Evolutionary conservation across 2,797 vertebrate species (phyloP), one percentile per base, ranked within the genome.

Genomic region (Ceryle rudis): DNA sequence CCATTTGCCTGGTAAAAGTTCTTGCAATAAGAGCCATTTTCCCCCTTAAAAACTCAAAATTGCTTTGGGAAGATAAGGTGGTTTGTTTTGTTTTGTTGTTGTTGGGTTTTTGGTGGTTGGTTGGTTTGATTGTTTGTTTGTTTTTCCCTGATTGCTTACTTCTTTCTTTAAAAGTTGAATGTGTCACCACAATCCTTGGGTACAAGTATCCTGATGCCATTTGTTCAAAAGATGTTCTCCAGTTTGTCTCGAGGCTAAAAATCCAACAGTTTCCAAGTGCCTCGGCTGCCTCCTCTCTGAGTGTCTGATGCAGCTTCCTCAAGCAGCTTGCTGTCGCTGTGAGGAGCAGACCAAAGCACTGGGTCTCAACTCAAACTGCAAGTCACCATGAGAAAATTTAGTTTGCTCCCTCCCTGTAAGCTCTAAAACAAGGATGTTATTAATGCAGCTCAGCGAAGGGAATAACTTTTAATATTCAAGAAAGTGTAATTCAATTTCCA

Each of bases 111-210:
- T n/a, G 37, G 39, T 5, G 13, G 41, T 41, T 41, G 41, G 14
- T 41, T 39, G 12, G 39, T 39, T 39, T 41, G 6, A 5, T 31
- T 1, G 1, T 1, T 0, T n/a, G n/a, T n/a, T n/a, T n/a, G n/a
- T n/a, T 1, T 28, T 37, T 57, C n/a, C 7, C 16, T 44, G 18
- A 69, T 62, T 18, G 9, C 22, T 78, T 23, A 2, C 5, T 60
- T 26, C 1, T 49, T 74, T 39, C 10, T 26, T 71, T 60, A 20
- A 14, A 84, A 54, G 28, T 11, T 71, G 15, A 22, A 54, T 41
- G 31, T n/a, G 21, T 10, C 4, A 13, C 42, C 16, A 17, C n/a
- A 61, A 29, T 19, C 37, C 22, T 42, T 44, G 39, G 4, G 9
- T 55, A 14, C 6, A 47, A 74, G 18, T 4, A 29, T 51, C 44